Conservation (phyloP, 1,140 invertebrate species). For the Ericerus pela region DNA sequence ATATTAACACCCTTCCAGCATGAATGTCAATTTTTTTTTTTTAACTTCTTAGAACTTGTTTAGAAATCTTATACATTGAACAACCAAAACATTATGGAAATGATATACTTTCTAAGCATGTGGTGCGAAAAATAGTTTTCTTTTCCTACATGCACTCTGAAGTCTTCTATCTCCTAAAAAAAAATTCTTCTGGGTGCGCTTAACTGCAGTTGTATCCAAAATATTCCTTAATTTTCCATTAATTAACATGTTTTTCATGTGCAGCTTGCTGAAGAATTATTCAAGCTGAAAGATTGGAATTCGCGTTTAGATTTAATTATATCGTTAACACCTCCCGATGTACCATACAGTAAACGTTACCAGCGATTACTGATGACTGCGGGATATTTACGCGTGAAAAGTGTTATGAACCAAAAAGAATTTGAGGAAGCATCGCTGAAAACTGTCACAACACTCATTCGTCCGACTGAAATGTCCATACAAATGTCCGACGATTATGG, state of each 20-base stretch:
- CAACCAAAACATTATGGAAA: too few relatives aligned
- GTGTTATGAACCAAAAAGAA: conserved; percentile 36
- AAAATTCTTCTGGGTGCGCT: too few relatives aligned
- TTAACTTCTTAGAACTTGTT: too few relatives aligned
- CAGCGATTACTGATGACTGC: conserved; percentile 23
- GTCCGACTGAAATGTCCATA: conserved; percentile 38
- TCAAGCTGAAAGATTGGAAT: conserved; percentile 29
- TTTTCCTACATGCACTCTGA: too few relatives aligned
- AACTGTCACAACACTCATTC: conserved; percentile 43
- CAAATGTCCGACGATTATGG: conserved; percentile 46
- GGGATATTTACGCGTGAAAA: conserved; percentile 40
- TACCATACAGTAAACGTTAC: conserved; percentile 21
- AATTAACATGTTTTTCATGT: conserved; percentile 13
- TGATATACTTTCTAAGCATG: too few relatives aligned
- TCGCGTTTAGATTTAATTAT: conserved; percentile 30
- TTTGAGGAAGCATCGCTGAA: conserved; percentile 28
- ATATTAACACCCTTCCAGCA: too few relatives aligned
- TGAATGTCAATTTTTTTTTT: too few relatives aligned
- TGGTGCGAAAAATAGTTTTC: too few relatives aligned
- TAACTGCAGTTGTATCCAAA: too few relatives aligned
- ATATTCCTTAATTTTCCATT: too few relatives aligned
- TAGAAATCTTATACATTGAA: too few relatives aligned
- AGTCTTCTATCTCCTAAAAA: too few relatives aligned
- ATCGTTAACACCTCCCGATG: conserved; percentile 15
- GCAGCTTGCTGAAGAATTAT: conserved; percentile 31